phyloP scores from a whole-genome alignment of 2,113 vertebrate genomes.

The Zosterops lateralis region DNA sequence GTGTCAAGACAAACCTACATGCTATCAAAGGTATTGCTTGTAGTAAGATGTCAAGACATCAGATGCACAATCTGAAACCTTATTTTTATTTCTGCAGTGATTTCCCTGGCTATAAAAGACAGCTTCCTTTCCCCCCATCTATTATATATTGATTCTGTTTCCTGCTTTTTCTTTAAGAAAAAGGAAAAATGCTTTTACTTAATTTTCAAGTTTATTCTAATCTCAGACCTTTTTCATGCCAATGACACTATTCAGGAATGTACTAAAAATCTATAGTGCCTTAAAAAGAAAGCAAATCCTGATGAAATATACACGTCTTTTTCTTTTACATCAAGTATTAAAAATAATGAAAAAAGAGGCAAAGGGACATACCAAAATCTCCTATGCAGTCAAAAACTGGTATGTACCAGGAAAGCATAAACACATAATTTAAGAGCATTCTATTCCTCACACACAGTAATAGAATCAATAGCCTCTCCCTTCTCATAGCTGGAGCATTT shows the following conservation, averaged over 20 bases:
- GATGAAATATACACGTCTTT: not conserved
- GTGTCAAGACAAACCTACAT: not conserved
- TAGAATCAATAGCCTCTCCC: not conserved
- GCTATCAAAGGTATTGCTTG: not conserved
- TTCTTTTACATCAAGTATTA: not conserved
- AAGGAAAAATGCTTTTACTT: not conserved
- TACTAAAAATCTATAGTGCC: not conserved
- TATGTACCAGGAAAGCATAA: not conserved
- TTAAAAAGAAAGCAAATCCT: not conserved
- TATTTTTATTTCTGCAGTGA: not conserved
- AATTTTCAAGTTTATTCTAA: not conserved
- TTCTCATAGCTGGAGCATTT: not conserved
- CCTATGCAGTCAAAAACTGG: not conserved
- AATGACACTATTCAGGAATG: not conserved
- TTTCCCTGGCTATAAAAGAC: not conserved
- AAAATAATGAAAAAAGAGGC: not conserved
- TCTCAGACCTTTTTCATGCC: not conserved
- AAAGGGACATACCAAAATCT: not conserved
- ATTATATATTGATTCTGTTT: not conserved
- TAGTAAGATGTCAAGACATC: not conserved
- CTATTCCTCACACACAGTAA: not conserved
- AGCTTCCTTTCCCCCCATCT: accelerated
- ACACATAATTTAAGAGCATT: not conserved
- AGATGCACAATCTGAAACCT: not conserved
- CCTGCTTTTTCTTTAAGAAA: not conserved